Base-by-base conservation (phyloP, 2,888 invertebrate species). In the Rhaphigaster nebulosa region DNA sequence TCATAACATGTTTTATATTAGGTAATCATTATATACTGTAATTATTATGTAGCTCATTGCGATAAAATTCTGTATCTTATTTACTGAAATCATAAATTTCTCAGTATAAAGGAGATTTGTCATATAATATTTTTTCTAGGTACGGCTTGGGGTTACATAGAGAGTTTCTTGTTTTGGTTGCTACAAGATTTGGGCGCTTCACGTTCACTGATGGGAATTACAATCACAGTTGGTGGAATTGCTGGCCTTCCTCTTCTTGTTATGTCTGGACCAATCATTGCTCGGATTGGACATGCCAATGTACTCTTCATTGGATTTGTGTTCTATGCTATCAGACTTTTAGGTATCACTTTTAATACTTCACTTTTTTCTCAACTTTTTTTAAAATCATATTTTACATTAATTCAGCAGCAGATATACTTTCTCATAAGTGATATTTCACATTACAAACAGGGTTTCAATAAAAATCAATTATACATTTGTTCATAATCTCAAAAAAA, bases 81-180 rank as follows among this genome's bases (percentile, higher is more conserved):
- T 84, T 84, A 23, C 1, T 4, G 29, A 60, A 60, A 60, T 60
- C n/a, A 60, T n/a, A 12, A n/a, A n/a, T n/a, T 60, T 12, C n/a
- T n/a, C 6, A n/a, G 26, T 70, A 18, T 23, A 38, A 13, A 6
- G 29, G 12, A 18, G 15, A 65, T 29, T 76, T 8, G 12, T 56
- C 13, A 29, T 88, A 10, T 23, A 84, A 41, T 87, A 29, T 38
- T 45, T 52, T 50, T 90, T 91, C 20, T 94, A 97, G 97, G 97
- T 56, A 96, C 96, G 41, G 96, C 96, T n/a, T 97, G 97, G 97
- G 97, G 97, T 65, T 97, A 96, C 94, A 96, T 97, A 92, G 97
- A 97, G 94, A 97, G 96, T 92, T 97, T 97, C 94, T 94, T 97
- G 52, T 97, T 97, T 94, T 97, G 97, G 96, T 94, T 97, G 91